Base-by-base conservation (phyloP, 2,797 vertebrate species). In the Phyllotis vaccarum region DNA sequence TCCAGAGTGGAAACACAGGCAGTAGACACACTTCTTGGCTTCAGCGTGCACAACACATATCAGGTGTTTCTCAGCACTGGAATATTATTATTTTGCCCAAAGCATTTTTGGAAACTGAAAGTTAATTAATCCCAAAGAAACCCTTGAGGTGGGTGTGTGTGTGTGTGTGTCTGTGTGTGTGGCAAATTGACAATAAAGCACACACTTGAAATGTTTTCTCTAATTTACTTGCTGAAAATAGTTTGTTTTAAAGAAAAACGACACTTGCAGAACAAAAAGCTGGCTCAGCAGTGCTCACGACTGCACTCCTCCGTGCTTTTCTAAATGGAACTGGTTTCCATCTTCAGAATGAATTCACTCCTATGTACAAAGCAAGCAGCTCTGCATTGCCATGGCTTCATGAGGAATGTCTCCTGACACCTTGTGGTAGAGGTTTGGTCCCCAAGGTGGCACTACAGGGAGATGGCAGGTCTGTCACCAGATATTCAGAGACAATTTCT, bases 81-180 rank as follows among this genome's bases (percentile, higher is more conserved):
- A 8, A 27, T 74, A 24, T 91, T 27, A 62, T 49, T 56, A 81
- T 43, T 89, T 79, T 64, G 16, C n/a, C 60, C 19, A 12, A 72
- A 76, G 89, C 78, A 80, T 66, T 76, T 58, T 40, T 86, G 74
- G 70, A 76, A 90, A 93, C 74, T 68, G n/a, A 93, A 92, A 81
- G 70, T 80, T 96, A 78, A 91, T 89, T 60, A 91, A 66, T 78
- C 43, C 70, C 43, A 68, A 87, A 86, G 66, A 92, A 90, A 93
- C 24, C n/a, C 37, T 90, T 81, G 64, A 93, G 79, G 12, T 72
- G 19, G 0, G 58, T 5, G 19, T 56, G 34, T 58, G 54, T 43
- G 58, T 62, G 80, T 60, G 54, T 60, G 37, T 62, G 58, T 83
- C 56, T 62, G 24, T 91, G 80, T 89, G 64, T n/a, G 72, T 34